Percentiles rank a stretch among this genome's conserved stretches.
These are phyloP conservation scores for Pachyramphus minor DNA, from an alignment of 2,113 vertebrate species.

Conservation along the genomic window DNA sequence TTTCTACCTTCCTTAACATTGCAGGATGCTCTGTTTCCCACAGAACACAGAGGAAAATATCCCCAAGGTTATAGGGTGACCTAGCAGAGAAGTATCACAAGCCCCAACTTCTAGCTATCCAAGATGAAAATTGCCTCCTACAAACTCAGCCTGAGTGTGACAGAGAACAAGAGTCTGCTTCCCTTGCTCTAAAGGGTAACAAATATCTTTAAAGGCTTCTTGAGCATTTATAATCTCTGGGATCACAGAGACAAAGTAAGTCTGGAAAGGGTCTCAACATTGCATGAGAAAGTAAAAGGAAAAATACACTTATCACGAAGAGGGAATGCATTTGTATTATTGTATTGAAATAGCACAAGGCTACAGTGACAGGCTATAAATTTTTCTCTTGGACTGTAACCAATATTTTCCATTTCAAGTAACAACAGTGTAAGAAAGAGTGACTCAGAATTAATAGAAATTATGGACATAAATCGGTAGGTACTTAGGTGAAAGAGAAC, in stretches of 20 bases:
- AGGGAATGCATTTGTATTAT: slow-evolving; percentile 42
- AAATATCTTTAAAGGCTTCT: neutral
- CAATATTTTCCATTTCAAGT: slow-evolving; percentile 62
- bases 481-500: slow-evolving; percentile 4
- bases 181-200: neutral
- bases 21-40: neutral
- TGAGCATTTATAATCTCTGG: neutral
- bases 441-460: slow-evolving; percentile 44
- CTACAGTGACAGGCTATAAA: slow-evolving; percentile 51
- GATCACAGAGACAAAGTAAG: slow-evolving; percentile 1
- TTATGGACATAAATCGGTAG: neutral
- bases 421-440: slow-evolving; percentile 24
- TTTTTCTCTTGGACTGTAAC: slow-evolving; percentile 48
- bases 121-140: neutral
- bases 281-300: slow-evolving; percentile 30
- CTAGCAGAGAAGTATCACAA: neutral
- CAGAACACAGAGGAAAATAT: neutral
- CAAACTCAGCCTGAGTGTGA: neutral
- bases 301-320: slow-evolving; percentile 51
- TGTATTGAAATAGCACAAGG: slow-evolving; percentile 50
- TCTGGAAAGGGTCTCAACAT: neutral
- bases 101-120: neutral
- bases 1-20: neutral
- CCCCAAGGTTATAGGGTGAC: neutral
- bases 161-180: neutral